phyloP scores from a whole-genome alignment of 1,140 invertebrate species.

The Andricus grossulariae region DNA sequence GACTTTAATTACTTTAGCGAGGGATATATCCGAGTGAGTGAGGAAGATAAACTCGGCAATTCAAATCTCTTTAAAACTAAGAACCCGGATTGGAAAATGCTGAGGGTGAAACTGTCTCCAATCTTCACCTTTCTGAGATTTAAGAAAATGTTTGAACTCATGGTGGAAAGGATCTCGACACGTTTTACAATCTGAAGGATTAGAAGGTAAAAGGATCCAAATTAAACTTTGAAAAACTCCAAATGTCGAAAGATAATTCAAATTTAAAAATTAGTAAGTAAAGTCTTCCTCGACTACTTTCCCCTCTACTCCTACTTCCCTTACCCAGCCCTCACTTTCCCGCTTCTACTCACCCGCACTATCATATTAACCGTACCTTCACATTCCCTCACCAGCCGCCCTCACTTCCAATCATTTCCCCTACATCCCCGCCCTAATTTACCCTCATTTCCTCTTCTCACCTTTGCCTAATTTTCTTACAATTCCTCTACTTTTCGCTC shows the following conservation, averaged over 20 bases:
- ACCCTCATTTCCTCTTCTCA: too few species aligned
- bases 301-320: too few species aligned
- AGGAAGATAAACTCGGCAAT: constrained; percentile 54
- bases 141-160: constrained; percentile 71
- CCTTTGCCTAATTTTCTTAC: too few species aligned
- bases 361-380: too few species aligned
- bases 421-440: too few species aligned
- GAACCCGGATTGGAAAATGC: constrained; percentile 66
- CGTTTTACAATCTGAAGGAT: constrained; percentile 49
- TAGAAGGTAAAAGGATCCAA: constrained; percentile 45
- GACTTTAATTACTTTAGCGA: constrained; percentile 73
- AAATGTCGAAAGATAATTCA: not conserved
- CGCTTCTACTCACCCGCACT: too few species aligned
- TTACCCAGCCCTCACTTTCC: too few species aligned
- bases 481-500: too few species aligned
- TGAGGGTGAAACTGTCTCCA: constrained; percentile 70
- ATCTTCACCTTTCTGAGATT: constrained; percentile 70
- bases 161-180: constrained; percentile 65
- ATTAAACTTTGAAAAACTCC: not conserved
- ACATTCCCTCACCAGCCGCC: too few species aligned
- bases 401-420: too few species aligned
- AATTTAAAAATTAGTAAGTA: too few species aligned
- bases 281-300: too few species aligned
- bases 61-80: constrained; percentile 62
- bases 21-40: constrained; percentile 48